Conservation (phyloP, 2,797 vertebrate species). For the Rhodeus uyekii region DNA sequence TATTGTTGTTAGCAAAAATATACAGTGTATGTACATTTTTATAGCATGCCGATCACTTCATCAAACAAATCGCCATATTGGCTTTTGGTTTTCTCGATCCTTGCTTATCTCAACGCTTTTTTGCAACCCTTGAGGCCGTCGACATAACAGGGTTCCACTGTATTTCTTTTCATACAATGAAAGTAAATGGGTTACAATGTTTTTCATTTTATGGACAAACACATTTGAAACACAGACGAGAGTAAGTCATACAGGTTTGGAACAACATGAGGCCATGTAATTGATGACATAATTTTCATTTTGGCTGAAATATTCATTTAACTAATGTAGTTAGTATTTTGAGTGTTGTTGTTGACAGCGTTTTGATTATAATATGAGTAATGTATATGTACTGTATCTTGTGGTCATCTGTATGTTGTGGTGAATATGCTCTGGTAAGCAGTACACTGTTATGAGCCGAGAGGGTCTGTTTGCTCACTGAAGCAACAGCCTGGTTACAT, state of each 20-base stretch:
- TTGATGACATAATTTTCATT: background rate
- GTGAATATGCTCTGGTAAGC: conserved; percentile 25
- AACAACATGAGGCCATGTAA: background rate
- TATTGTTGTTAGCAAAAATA: too few relatives aligned
- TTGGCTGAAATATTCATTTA: background rate
- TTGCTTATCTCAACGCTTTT: too few relatives aligned
- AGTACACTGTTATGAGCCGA: conserved; percentile 9
- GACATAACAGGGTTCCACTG: too few relatives aligned
- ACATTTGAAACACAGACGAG: background rate
- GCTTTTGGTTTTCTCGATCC: too few relatives aligned
- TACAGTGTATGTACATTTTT: too few relatives aligned
- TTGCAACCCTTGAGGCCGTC: too few relatives aligned
- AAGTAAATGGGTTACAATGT: background rate
- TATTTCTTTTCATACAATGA: background rate
- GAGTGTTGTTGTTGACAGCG: background rate
- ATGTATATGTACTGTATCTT: background rate
- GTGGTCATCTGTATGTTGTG: background rate
- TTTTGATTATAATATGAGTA: background rate
- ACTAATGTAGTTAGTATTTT: background rate
- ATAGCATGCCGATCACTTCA: too few relatives aligned
- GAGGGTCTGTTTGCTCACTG: conserved; percentile 15
- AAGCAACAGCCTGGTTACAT: conserved; percentile 45
- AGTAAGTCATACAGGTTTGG: background rate
- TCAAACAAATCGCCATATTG: too few relatives aligned
- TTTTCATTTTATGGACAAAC: background rate